Evolutionary conservation across 2,797 vertebrate genomes (phyloP).

Genomic region (Tenualosa thibaudeaui): DNA sequence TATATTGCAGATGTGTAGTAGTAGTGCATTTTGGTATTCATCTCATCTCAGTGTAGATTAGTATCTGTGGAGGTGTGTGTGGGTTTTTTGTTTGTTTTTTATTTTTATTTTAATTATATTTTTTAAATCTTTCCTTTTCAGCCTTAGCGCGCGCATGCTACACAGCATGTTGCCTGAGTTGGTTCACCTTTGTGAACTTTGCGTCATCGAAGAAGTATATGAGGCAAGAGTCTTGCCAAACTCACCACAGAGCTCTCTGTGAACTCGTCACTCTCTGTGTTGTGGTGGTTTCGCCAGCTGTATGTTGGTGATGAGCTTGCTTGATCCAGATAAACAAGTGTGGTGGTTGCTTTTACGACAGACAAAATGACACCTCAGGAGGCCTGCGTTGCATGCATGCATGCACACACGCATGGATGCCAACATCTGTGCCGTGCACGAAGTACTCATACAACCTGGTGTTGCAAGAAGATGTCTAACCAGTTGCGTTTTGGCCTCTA

Average conservation of each 20-base stretch:
- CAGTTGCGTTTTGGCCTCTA: background rate
- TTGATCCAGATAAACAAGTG: background rate
- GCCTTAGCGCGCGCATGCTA: background rate
- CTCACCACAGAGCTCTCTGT: background rate
- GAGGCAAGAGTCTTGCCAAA: background rate
- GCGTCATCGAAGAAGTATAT: background rate
- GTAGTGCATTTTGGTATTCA: too few species aligned
- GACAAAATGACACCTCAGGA: background rate
- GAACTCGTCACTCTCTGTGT: background rate
- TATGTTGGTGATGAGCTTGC: background rate
- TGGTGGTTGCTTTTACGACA: background rate
- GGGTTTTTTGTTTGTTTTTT: background rate
- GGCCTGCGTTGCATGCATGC: background rate
- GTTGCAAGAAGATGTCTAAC: background rate
- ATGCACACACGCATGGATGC: background rate
- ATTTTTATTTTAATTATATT: too few species aligned
- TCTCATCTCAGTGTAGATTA: too few species aligned
- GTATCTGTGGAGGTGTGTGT: background rate
- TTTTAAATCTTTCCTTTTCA: background rate
- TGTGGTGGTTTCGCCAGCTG: background rate
- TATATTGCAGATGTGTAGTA: too few species aligned
- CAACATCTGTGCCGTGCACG: background rate
- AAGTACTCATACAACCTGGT: background rate
- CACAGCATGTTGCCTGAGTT: background rate
- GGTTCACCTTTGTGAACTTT: slow-evolving; percentile 11